Evolutionary conservation across 2,113 vertebrate species (phyloP).

Genomic region (Indicator indicator): DNA sequence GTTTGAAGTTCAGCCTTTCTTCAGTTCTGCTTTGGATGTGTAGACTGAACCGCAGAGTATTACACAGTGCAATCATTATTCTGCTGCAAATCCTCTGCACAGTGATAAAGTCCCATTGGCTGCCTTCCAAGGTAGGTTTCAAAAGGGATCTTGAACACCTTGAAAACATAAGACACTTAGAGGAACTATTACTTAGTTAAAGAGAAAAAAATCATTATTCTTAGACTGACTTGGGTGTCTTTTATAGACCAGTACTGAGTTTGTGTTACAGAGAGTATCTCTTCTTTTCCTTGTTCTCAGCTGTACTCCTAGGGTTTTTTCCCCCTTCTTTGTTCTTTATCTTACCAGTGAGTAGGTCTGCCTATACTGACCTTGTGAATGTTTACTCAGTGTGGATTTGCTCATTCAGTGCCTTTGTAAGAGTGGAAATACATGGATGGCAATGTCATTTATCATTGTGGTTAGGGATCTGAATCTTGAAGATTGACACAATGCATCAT

Average conservation of each 20-base stretch:
- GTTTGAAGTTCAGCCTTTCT: neutral
- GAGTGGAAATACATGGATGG: neutral
- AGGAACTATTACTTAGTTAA: neutral
- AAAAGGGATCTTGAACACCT: neutral
- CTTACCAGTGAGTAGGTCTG: neutral
- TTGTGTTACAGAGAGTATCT: neutral
- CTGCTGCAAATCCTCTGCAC: neutral
- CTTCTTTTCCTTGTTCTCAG: neutral
- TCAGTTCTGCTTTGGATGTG: neutral
- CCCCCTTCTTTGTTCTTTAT: neutral
- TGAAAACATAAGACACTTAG: neutral
- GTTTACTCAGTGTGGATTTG: neutral
- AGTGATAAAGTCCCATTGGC: neutral
- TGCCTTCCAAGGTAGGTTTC: slow-evolving; percentile 26
- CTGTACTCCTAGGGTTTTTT: neutral
- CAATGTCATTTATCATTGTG: neutral
- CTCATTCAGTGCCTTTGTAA: neutral
- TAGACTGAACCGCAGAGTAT: neutral
- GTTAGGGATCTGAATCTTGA: neutral
- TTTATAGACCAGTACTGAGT: neutral
- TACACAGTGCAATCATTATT: slow-evolving; percentile 2
- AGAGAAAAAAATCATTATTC: neutral
- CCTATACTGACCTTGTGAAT: neutral
- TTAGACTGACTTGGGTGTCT: neutral
- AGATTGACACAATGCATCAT: neutral